A percentile compares a stretch with the other conserved stretches of the same genome.
Conservation (phyloP, 2,113 vertebrate genomes). For the Pseudonaja textilis region DNA sequence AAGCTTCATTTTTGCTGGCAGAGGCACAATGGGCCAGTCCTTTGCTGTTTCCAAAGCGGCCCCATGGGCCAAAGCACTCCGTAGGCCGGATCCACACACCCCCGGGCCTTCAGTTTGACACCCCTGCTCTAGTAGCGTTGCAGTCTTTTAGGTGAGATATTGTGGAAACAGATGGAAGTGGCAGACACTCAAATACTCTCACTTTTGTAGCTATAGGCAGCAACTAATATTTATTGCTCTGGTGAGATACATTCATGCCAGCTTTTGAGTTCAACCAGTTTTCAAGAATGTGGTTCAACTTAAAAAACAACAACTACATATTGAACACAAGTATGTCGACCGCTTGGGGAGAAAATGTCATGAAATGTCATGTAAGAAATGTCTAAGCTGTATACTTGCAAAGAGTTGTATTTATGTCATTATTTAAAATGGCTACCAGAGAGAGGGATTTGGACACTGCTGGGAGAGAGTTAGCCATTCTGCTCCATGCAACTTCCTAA, state of each 20-base stretch:
- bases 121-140: background rate
- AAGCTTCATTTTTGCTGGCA: too few species aligned
- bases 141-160: too few species aligned
- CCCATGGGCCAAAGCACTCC: too few species aligned
- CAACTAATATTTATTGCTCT: background rate
- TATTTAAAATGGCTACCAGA: background rate
- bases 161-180: background rate
- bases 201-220: too few species aligned
- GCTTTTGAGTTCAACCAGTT: background rate
- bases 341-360: background rate
- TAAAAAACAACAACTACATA: background rate
- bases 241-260: background rate
- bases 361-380: too few species aligned
- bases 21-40: too few species aligned
- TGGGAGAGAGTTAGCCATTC: background rate
- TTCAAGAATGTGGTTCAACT: background rate
- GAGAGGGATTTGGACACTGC: background rate
- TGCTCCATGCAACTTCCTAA: background rate
- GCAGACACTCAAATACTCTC: background rate
- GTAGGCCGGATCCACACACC: fast-evolving
- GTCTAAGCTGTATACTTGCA: background rate
- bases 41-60: too few species aligned
- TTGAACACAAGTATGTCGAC: background rate
- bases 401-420: background rate
- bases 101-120: too few species aligned